Conservation (phyloP, 2,888 invertebrate genomes). For the Amblyjoppa proteus region DNA sequence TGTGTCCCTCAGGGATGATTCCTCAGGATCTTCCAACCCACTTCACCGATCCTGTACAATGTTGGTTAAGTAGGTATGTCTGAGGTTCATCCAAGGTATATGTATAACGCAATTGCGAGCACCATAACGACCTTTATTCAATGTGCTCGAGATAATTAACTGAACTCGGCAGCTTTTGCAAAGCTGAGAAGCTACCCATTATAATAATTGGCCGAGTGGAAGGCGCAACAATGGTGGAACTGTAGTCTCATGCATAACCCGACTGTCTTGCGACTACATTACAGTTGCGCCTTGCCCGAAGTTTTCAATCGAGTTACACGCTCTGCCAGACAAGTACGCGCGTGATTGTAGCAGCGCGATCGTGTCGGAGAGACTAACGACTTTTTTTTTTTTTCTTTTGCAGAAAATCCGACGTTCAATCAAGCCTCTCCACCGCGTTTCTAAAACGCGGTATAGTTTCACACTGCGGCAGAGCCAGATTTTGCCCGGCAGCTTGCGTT, state of each 20-base stretch:
- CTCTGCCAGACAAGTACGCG: constrained; percentile 1
- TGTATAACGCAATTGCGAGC: constrained; percentile 7
- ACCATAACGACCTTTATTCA: constrained; percentile 7
- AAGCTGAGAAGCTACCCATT: constrained; percentile 33
- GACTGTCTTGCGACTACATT: neutral
- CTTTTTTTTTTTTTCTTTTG: neutral
- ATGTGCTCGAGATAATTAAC: constrained; percentile 46
- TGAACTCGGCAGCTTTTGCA: constrained; percentile 1
- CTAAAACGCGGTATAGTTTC: neutral
- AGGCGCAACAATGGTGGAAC: neutral
- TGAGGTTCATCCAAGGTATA: neutral
- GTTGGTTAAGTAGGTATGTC: neutral
- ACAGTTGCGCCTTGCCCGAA: neutral
- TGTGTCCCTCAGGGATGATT: neutral
- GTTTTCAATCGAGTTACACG: neutral
- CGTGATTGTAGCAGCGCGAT: constrained; percentile 14
- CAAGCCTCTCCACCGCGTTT: constrained; percentile 8
- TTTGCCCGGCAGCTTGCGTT: neutral
- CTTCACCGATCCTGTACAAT: neutral
- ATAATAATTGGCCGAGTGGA: constrained; percentile 31
- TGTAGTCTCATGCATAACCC: neutral
- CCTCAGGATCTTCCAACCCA: neutral
- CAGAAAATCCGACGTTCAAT: constrained; percentile 25
- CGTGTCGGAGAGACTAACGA: constrained; percentile 36
- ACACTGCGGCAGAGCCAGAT: neutral